These are phyloP conservation scores for Macrosoma leucophasiata DNA, from an alignment of 2,888 invertebrate species.

Conservation along the genomic window DNA sequence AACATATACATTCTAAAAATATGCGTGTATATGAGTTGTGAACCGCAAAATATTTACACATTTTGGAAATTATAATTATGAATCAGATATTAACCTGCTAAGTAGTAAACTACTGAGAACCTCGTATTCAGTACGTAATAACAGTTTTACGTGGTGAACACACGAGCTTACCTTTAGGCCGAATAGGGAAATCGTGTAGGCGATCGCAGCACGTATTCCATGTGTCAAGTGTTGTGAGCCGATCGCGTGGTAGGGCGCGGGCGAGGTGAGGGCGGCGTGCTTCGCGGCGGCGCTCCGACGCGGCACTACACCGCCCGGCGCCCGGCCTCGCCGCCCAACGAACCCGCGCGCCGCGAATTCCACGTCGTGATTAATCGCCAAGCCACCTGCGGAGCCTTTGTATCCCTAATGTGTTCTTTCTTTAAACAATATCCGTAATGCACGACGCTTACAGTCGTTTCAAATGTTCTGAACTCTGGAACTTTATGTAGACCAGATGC, in stretches of 20 bases:
- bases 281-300: constrained; percentile 51
- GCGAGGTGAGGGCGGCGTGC: constrained; percentile 44
- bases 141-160: no score
- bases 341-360: constrained; percentile 39
- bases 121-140: no score
- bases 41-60: no score
- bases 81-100: no score
- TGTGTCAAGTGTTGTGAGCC: constrained; percentile 15
- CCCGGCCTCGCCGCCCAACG: constrained; percentile 34
- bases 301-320: constrained; percentile 63
- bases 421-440: constrained; percentile 37
- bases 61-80: no score
- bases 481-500: no score
- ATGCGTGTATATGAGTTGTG: no score
- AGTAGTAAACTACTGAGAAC: no score
- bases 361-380: constrained; percentile 65
- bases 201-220: constrained; percentile 12
- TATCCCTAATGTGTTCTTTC: constrained; percentile 34
- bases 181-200: not conserved
- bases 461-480: no score
- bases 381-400: constrained; percentile 73
- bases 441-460: no score
- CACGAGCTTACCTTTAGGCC: constrained; percentile 7
- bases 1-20: no score
- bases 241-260: constrained; percentile 28